Conservation (phyloP, 92 coral and sea anemone species). For the Galaxea fascicularis region DNA sequence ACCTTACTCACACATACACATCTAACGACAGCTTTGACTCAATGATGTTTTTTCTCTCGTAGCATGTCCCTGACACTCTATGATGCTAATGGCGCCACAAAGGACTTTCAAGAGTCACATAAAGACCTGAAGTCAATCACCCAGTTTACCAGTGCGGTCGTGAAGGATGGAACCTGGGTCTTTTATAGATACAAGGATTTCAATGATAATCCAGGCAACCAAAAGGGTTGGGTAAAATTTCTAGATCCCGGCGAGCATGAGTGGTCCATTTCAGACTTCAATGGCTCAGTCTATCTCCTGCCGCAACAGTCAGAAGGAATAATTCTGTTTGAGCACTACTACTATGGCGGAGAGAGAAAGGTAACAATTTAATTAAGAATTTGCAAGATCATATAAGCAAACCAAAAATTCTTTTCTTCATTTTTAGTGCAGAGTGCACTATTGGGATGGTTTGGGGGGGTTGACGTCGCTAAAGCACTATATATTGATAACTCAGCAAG, state of each 20-base stretch:
- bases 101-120: not conserved
- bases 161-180: not conserved
- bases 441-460: too few relatives aligned
- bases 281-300: conserved; percentile 26
- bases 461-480: too few relatives aligned
- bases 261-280: conserved; percentile 5
- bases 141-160: not conserved
- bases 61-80: conserved; percentile 8
- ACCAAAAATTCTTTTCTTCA: not conserved
- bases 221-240: not conserved
- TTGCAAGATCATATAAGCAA: not conserved
- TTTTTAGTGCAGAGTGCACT: too few relatives aligned
- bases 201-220: not conserved
- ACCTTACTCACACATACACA: not conserved
- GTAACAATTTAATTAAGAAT: conserved; percentile 1
- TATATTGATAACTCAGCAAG: not conserved
- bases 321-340: conserved; percentile 7
- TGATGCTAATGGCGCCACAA: not conserved
- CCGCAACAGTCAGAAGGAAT: not conserved
- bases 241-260: not conserved
- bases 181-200: conserved; percentile 1
- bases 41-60: not conserved
- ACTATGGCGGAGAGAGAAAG: conserved; percentile 18
- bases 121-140: not conserved
- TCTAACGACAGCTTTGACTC: not conserved